Base-by-base conservation (phyloP, 2,113 vertebrate species). In the Toxotes chatareus region DNA sequence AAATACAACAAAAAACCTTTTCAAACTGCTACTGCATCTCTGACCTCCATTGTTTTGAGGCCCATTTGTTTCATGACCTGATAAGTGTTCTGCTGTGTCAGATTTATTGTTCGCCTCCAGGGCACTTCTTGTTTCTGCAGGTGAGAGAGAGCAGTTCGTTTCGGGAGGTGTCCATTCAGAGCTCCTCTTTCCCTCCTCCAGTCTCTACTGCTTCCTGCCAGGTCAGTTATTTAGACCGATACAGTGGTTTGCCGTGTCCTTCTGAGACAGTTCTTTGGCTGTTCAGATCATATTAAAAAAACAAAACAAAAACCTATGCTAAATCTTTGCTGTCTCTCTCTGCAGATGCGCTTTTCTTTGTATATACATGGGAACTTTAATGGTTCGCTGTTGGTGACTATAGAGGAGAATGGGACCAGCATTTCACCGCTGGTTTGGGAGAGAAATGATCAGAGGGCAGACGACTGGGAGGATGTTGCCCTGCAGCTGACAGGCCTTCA, bases 311-410 rank as follows among this genome's bases (percentile, higher is more conserved):
- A 17, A 19, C 14, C 47, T 51, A 7, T n/a, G n/a, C 10, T 46
- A 27, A 63, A 17, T 49, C 34, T 42, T 40, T 62, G 10, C 21
- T 51, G 21, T 73, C 5, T 77, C 2, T 84, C 31, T 80, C 31
- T 76, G n/a, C 75, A 98, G 97, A 85, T 98, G 84, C 95, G 89
- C 60, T 96, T 97, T 82, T 96, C 95, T 56, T 86, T 96, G 42
- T 95, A 96, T 74, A 55, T 97, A 31, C 94, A 92, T 76, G 96
- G 97, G 14, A 77, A 69, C 79, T 96, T 96, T 86, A 97, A 96
- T 49, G 96, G 96, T n/a, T 96, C 96, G 0, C 36, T 98, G 77
- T 86, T 93, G 66, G 92, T 97, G 80, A 94, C 93, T 27, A 79
- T 96, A 67, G 95, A 96, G 77, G 95, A 96, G 53, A 93, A 87